A percentile compares a stretch with the other conserved stretches of the same genome.
Evolutionary conservation across 2,113 vertebrate species (phyloP).

Genomic region (Casuarius casuarius): DNA sequence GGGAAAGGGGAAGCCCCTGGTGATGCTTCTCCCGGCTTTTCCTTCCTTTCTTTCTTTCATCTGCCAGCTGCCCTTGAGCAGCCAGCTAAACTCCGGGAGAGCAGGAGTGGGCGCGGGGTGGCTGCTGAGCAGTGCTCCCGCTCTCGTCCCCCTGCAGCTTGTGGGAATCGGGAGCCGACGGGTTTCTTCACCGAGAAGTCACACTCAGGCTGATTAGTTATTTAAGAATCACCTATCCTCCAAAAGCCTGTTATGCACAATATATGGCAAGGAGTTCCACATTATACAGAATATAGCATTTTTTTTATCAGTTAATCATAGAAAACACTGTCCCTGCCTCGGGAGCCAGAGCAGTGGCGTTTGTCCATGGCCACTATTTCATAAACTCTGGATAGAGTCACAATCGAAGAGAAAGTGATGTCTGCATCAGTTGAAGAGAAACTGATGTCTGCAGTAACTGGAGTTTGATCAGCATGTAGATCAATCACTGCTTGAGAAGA

Average conservation of each 20-base stretch:
- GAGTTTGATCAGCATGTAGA: background rate
- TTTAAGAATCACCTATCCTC: background rate
- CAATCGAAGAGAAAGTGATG: background rate
- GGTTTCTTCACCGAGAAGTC: background rate
- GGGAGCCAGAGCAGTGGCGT: background rate
- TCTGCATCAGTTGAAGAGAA: background rate
- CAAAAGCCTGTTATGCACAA: background rate
- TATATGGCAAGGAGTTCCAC: background rate
- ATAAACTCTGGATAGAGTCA: background rate
- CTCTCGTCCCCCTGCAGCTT: background rate
- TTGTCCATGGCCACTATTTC: background rate
- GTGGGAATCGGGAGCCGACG: background rate
- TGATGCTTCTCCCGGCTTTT: background rate
- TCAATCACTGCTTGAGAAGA: background rate
- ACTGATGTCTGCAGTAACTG: background rate
- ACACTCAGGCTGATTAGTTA: background rate
- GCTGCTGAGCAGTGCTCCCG: background rate
- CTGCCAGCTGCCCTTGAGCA: background rate
- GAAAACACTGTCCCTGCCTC: too few species aligned
- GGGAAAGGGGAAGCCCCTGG: background rate
- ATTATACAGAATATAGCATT: background rate
- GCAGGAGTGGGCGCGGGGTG: background rate
- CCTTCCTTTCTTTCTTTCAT: background rate
- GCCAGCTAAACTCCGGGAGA: background rate
- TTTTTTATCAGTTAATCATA: background rate